Base-by-base conservation (phyloP, 2,113 vertebrate species). In the Varanus salvator region DNA sequence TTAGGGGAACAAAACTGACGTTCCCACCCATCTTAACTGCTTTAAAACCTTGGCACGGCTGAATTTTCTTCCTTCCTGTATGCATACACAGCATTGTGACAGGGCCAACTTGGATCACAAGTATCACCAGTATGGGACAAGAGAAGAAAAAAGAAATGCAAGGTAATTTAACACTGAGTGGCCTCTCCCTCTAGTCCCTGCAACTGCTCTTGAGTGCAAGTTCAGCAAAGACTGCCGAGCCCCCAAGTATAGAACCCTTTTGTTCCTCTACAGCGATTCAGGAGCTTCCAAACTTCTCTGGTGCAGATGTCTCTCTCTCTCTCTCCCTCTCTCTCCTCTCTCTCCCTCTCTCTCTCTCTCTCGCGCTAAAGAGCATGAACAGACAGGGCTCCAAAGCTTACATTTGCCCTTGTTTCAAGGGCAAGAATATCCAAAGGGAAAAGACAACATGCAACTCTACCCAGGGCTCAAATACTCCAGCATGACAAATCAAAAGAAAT, bases 1-100 rank as follows among this genome's bases (percentile, higher is more conserved):
- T 90, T 90, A 87, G 75, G 87, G 94, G 76, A 85, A 76, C 87
- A 91, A 93, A 76, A 78, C 74, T 94, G 66, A 94, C 71, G 71
- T 92, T 89, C 85, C 91, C 71, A 87, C 8, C 64, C 85, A 87
- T 82, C 29, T 85, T 86, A 85, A 31, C 74, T 90, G 87, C 91
- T 91, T 93, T 88, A 91, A 88, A 64, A 75, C 81, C 92, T 83
- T 89, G 93, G 91, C 87, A 91, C 80, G 78, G 64, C 77, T 85
- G 86, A 74, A 85, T 87, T 93, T 91, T 69, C 69, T 93, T 80
- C 88, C 85, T 82, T 76, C 88, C 48, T 31, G 9, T 57, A 44
- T 23, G 27, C 60, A 11, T 60, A 54, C 60, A 25, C 54, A 77
- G 60, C 72, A 50, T 15, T 54, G 44, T 25, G 29, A 68, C 31